phyloP scores from a whole-genome alignment of 2,888 invertebrate species.

The Thumatha senex region DNA sequence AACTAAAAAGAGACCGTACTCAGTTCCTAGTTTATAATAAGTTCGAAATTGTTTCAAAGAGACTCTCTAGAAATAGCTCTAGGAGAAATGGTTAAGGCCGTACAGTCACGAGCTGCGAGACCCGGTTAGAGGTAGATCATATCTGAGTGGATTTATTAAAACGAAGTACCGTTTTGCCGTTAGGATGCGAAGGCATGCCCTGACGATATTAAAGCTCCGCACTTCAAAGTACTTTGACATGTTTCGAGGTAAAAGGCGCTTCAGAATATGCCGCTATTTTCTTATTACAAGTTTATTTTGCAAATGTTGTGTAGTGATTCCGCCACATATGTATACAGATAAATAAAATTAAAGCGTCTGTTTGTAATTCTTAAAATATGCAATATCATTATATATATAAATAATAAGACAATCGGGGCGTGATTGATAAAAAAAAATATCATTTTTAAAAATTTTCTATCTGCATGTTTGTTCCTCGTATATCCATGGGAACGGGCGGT shows the following conservation, averaged over 20 bases:
- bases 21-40: neutral
- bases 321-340: too few species aligned
- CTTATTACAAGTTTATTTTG: neutral
- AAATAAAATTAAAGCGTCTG: too few species aligned
- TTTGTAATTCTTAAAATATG: too few species aligned
- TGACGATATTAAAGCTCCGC: slow-evolving; percentile 23
- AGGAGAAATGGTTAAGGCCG: slow-evolving; percentile 23
- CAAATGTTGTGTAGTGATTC: too few species aligned
- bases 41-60: slow-evolving; percentile 7
- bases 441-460: too few species aligned
- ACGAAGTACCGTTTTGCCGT: slow-evolving; percentile 40
- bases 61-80: slow-evolving; percentile 9
- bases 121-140: slow-evolving; percentile 41
- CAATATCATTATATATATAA: too few species aligned
- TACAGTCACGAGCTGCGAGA: slow-evolving; percentile 38
- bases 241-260: slow-evolving; percentile 9
- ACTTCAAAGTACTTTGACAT: slow-evolving; percentile 25
- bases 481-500: too few species aligned
- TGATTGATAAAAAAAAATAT: too few species aligned
- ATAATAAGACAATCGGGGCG: too few species aligned
- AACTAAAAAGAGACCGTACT: neutral
- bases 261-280: slow-evolving; percentile 12
- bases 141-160: slow-evolving; percentile 47
- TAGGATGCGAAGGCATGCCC: slow-evolving; percentile 22
- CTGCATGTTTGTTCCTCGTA: too few species aligned